Evolutionary conservation across 2,888 invertebrate genomes (phyloP).

Genomic region (Lasius platythorax): DNA sequence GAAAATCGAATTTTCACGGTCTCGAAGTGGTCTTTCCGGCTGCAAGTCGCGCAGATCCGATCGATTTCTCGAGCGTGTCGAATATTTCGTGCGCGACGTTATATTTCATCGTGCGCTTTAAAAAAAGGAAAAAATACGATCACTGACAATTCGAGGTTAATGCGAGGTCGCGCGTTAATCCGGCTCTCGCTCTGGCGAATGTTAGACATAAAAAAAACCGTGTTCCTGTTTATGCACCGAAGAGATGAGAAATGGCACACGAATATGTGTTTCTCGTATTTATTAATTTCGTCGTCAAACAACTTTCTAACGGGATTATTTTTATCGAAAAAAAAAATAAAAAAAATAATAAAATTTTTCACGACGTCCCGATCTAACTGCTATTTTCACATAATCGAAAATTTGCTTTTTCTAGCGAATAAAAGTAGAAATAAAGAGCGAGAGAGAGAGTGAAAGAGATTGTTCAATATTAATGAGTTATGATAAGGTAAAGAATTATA

Average conservation of each 20-base stretch:
- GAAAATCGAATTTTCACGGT: slow-evolving; percentile 86
- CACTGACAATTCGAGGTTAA: slow-evolving; percentile 14
- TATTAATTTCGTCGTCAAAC: slow-evolving; percentile 3
- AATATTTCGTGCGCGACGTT: slow-evolving; percentile 31
- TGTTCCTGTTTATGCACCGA: neutral
- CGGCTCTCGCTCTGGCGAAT: neutral
- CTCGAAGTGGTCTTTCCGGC: slow-evolving; percentile 27
- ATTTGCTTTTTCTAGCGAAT: neutral
- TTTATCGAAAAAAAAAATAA: neutral
- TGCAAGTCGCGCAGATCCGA: slow-evolving; percentile 34
- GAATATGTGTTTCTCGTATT: neutral
- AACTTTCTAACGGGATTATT: slow-evolving; percentile 19
- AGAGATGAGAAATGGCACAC: slow-evolving; percentile 4
- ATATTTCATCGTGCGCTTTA: slow-evolving; percentile 1
- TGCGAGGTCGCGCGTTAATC: neutral
- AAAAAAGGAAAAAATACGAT: neutral
- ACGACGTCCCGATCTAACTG: neutral
- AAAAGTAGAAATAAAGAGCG: neutral
- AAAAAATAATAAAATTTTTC: neutral
- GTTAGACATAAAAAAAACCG: neutral
- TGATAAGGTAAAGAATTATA: neutral
- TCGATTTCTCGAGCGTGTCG: slow-evolving; percentile 37
- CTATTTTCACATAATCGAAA: neutral
- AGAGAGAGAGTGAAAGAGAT: neutral
- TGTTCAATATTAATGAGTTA: neutral